These are phyloP conservation scores for Lissocephala sabroskyi DNA, from an alignment of 2,888 invertebrate species.

Conservation along the genomic window DNA sequence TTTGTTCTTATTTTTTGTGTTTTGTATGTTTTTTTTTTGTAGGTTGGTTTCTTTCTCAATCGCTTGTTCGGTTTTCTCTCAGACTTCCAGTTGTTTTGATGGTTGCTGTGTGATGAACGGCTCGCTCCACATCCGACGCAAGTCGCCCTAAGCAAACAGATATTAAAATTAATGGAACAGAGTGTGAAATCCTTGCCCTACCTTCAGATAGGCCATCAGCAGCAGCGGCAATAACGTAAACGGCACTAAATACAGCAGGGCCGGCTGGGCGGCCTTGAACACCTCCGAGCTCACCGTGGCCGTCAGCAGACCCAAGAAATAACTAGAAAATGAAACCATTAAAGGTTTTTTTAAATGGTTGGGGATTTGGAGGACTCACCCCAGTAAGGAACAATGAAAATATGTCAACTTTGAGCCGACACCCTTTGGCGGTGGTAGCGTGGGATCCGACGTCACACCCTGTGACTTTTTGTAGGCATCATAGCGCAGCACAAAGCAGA, in stretches of 20 bases:
- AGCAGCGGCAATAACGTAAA: constrained; percentile 96
- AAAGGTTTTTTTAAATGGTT: no score
- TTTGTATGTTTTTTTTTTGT: constrained; percentile 20
- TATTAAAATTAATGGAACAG: no score
- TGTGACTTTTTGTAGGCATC: constrained; percentile 95
- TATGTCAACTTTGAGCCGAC: constrained; percentile 85
- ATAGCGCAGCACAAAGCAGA: constrained; percentile 97
- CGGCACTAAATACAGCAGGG: constrained; percentile 96
- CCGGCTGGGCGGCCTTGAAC: constrained; percentile 98
- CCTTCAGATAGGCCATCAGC: constrained; percentile 98
- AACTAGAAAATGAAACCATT: constrained; percentile 68
- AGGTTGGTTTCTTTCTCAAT: constrained; percentile 14
- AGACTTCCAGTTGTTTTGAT: constrained; percentile 88
- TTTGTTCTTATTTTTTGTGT: constrained; percentile 23
- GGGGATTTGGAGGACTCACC: constrained; percentile 70
- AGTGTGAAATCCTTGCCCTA: no score
- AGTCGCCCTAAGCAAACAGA: constrained; percentile 83
- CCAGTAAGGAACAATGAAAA: constrained; percentile 98
- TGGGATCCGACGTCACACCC: constrained; percentile 74
- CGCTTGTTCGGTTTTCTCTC: constrained; percentile 72
- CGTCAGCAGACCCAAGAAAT: constrained; percentile 96
- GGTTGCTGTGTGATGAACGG: constrained; percentile 89
- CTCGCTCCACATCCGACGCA: constrained; percentile 98
- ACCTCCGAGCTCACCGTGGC: constrained; percentile 98
- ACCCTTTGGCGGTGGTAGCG: constrained; percentile 75